These are phyloP conservation scores for Scaptomyza flava DNA, from an alignment of 2,888 invertebrate species.

Conservation along the genomic window DNA sequence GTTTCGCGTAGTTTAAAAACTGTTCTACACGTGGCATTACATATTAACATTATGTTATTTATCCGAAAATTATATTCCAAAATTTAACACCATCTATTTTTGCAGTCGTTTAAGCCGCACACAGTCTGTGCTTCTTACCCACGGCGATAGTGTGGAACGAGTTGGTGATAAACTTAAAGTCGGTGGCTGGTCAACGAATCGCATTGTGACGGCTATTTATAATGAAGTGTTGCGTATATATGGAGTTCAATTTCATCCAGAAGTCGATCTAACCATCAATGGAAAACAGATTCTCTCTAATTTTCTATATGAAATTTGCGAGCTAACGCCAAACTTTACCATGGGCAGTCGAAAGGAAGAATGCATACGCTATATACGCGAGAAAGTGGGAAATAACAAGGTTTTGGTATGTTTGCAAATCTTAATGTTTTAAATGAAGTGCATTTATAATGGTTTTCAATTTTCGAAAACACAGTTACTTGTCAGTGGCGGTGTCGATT, in stretches of 20 bases:
- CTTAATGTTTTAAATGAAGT: background rate
- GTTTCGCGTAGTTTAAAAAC: conserved; percentile 71
- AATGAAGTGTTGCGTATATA: conserved; percentile 95
- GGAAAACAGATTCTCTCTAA: conserved; percentile 96
- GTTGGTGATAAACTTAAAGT: conserved; percentile 95
- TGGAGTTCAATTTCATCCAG: conserved; percentile 99
- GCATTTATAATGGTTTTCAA: background rate
- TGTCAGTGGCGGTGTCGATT: conserved; percentile 99
- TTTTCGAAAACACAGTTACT: conserved; percentile 87
- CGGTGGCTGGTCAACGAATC: conserved; percentile 92
- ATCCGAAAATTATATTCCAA: too few species aligned
- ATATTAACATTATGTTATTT: conserved; percentile 26
- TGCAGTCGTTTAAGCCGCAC: conserved; percentile 92
- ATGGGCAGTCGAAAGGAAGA: conserved; percentile 93
- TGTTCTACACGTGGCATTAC: conserved; percentile 83
- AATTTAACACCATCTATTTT: conserved; percentile 12
- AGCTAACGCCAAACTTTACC: conserved; percentile 94
- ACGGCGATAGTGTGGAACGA: conserved; percentile 97
- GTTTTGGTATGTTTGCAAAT: conserved; percentile 90
- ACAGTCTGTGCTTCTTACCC: conserved; percentile 96
- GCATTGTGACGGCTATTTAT: conserved; percentile 94
- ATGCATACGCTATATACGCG: conserved; percentile 96
- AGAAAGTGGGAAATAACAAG: conserved; percentile 95
- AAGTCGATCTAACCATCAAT: conserved; percentile 97
- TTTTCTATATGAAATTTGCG: conserved; percentile 96